Evolutionary conservation across 2,113 vertebrate genomes (phyloP).

Genomic region (Rhea pennata): DNA sequence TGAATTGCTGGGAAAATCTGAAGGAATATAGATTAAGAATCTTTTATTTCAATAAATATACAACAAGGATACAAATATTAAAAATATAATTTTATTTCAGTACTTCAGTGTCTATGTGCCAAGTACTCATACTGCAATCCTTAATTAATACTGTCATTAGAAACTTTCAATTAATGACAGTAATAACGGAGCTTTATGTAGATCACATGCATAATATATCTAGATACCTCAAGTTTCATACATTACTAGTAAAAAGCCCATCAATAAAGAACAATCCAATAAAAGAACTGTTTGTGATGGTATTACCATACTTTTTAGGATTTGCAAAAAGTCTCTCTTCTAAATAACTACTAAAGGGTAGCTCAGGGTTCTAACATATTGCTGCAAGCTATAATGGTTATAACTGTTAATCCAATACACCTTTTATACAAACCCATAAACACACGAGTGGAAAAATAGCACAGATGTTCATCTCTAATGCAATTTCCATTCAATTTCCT

Average conservation of each 20-base stretch:
- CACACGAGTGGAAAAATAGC: conserved; percentile 84
- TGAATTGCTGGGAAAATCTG: neutral
- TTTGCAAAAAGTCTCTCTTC: conserved; percentile 54
- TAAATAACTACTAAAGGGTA: conserved; percentile 69
- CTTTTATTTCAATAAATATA: neutral
- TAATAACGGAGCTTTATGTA: conserved; percentile 20
- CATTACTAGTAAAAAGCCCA: conserved; percentile 13
- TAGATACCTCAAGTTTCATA: neutral
- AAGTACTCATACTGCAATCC: neutral
- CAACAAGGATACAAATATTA: neutral
- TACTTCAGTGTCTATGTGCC: neutral
- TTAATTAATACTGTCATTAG: conserved; percentile 4
- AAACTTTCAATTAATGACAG: conserved; percentile 39
- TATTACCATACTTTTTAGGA: conserved; percentile 13
- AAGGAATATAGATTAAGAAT: neutral
- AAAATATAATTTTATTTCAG: neutral
- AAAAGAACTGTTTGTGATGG: conserved; percentile 14
- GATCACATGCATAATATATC: neutral
- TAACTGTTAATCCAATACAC: conserved; percentile 89
- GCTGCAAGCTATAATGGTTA: conserved; percentile 77
- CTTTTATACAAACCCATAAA: conserved; percentile 86
- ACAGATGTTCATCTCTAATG: conserved; percentile 93
- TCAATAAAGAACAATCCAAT: conserved; percentile 60
- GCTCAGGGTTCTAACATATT: conserved; percentile 69
- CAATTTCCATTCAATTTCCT: conserved; percentile 94